phyloP scores from a whole-genome alignment of 2,888 invertebrate genomes.

The Syrphus vitripennis region DNA sequence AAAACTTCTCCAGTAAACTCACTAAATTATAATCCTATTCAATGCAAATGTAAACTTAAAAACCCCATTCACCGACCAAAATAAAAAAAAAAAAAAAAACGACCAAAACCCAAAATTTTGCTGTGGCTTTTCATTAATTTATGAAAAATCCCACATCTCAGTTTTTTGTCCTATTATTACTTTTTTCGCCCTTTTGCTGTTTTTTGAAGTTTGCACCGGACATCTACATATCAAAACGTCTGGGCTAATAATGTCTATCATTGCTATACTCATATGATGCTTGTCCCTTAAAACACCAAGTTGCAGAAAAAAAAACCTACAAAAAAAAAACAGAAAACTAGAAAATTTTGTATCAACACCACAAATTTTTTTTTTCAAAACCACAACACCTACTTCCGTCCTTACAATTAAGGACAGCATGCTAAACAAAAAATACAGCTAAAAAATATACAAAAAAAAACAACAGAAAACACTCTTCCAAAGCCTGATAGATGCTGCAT shows the following conservation, averaged over 20 bases:
- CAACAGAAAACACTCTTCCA: background rate
- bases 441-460: background rate
- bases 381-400: constrained; percentile 16
- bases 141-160: too few relatives aligned
- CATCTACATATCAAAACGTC: background rate
- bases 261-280: background rate
- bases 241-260: background rate
- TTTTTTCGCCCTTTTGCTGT: background rate
- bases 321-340: background rate
- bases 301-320: background rate
- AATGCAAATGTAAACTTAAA: too few relatives aligned
- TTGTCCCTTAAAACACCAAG: background rate
- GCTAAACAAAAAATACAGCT: background rate
- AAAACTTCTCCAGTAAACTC: too few relatives aligned
- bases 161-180: too few relatives aligned
- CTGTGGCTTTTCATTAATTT: too few relatives aligned
- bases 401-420: background rate
- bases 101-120: too few relatives aligned
- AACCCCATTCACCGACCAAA: too few relatives aligned
- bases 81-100: too few relatives aligned
- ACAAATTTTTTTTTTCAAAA: background rate
- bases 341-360: constrained; percentile 1
- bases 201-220: background rate
- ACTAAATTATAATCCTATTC: too few relatives aligned
- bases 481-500: constrained; percentile 22